phyloP scores from a whole-genome alignment of 1,140 invertebrate genomes.

The Pollicipes pollicipes region DNA sequence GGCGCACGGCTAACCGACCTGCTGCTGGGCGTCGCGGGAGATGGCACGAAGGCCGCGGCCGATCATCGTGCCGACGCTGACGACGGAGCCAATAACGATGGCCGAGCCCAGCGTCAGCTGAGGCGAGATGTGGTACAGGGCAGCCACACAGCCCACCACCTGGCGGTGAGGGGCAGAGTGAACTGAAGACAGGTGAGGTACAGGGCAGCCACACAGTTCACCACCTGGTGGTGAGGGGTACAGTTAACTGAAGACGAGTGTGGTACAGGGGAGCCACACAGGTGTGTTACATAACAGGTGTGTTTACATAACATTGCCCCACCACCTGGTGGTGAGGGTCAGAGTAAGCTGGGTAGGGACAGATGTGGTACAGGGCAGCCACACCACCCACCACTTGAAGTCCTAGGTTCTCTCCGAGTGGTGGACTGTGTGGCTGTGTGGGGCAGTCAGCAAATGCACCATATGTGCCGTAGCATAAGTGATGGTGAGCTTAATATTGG shows the following conservation, averaged over 20 bases:
- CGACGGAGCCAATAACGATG: conserved; percentile 60
- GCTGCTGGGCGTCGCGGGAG: conserved; percentile 54
- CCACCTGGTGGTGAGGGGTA: conserved; percentile 32
- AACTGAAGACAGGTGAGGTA: not conserved
- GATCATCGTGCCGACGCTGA: conserved; percentile 53
- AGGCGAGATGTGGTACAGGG: conserved; percentile 52
- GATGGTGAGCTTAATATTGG: too few species aligned
- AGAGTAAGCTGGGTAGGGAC: conserved; percentile 53
- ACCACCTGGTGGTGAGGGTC: too few species aligned
- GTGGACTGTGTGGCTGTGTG: too few species aligned
- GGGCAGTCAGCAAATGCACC: too few species aligned
- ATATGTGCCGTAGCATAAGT: too few species aligned
- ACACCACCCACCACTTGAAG: conserved; percentile 58
- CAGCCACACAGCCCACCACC: conserved; percentile 55
- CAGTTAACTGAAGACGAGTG: not conserved
- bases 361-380: conserved; percentile 50
- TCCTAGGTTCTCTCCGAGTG: too few species aligned
- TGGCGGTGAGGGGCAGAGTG: conserved; percentile 26
- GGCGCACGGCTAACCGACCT: conserved; percentile 45
- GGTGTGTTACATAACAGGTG: too few species aligned
- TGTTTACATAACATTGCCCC: too few species aligned
- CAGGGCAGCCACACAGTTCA: conserved; percentile 39
- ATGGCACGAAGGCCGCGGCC: conserved; percentile 50
- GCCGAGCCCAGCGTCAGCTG: conserved; percentile 39
- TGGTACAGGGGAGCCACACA: too few species aligned